A percentile compares a stretch with the other conserved stretches of the same genome.
phyloP scores from a whole-genome alignment of 2,797 vertebrate species.

The Scolopax bukidnonensis region DNA sequence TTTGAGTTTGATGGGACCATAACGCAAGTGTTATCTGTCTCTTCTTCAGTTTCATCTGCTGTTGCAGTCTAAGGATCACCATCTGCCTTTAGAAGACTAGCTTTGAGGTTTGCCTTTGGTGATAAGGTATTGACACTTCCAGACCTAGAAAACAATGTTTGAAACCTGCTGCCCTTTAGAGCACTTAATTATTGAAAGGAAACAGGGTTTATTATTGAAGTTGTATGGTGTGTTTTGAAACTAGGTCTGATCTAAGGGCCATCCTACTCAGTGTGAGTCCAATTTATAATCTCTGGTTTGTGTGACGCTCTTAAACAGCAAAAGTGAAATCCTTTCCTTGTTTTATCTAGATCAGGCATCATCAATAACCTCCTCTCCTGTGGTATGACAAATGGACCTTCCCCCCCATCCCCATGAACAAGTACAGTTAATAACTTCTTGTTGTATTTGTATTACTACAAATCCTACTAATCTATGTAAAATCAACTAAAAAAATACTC shows the following conservation, averaged over 20 bases:
- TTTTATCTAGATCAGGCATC: neutral
- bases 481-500: neutral
- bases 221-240: neutral
- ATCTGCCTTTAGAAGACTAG: neutral
- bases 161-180: neutral
- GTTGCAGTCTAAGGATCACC: neutral
- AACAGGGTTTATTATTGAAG: neutral
- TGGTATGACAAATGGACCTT: neutral
- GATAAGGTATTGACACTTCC: neutral
- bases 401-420: fast-evolving
- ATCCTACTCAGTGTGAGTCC: neutral
- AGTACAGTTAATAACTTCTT: neutral
- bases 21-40: neutral
- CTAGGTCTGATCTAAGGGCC: neutral
- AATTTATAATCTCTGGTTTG: fast-evolving
- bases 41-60: neutral
- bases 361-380: neutral
- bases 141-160: neutral
- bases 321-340: neutral
- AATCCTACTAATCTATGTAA: neutral
- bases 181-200: neutral
- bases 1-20: neutral
- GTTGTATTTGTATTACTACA: neutral
- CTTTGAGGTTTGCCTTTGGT: neutral
- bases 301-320: neutral